phyloP scores from a whole-genome alignment of 2,888 invertebrate genomes.

The Eupithecia pulchellata region DNA sequence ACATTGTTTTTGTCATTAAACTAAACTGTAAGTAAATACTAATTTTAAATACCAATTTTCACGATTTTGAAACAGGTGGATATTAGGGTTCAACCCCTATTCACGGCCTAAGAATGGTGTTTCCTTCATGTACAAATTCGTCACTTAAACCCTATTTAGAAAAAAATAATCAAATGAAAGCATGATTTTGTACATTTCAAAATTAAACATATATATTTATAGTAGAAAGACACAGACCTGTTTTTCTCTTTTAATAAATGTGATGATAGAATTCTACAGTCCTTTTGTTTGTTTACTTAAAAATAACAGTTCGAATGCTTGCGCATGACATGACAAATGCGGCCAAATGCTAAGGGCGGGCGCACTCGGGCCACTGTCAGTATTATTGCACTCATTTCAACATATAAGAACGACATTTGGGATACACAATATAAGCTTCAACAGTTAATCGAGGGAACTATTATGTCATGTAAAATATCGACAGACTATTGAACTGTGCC shows the following conservation, averaged over 20 bases:
- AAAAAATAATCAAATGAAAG: slow-evolving; percentile 81
- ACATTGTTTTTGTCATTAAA: slow-evolving; percentile 86
- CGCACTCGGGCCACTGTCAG: slow-evolving; percentile 10
- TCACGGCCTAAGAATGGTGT: slow-evolving; percentile 56
- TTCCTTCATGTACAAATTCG: slow-evolving; percentile 78
- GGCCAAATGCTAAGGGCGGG: slow-evolving; percentile 65
- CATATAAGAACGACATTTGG: neutral
- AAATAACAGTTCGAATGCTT: slow-evolving; percentile 77
- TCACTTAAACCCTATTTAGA: slow-evolving; percentile 82
- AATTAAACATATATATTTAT: slow-evolving; percentile 63
- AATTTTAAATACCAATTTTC: slow-evolving; percentile 85
- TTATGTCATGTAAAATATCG: neutral
- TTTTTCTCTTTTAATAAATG: slow-evolving; percentile 74
- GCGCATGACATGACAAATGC: slow-evolving; percentile 62
- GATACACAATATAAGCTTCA: neutral
- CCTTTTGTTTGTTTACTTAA: slow-evolving; percentile 77
- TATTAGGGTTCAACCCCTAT: slow-evolving; percentile 43
- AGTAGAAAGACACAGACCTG: slow-evolving; percentile 66
- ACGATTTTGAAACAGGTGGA: slow-evolving; percentile 72
- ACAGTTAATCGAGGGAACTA: neutral
- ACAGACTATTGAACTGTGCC: slow-evolving; percentile 4
- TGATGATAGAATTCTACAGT: slow-evolving; percentile 84
- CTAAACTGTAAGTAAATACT: slow-evolving; percentile 86
- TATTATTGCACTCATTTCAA: neutral
- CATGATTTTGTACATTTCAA: slow-evolving; percentile 84